phyloP scores from a whole-genome alignment of 2,888 invertebrate genomes.

The Drosophila mimica region DNA sequence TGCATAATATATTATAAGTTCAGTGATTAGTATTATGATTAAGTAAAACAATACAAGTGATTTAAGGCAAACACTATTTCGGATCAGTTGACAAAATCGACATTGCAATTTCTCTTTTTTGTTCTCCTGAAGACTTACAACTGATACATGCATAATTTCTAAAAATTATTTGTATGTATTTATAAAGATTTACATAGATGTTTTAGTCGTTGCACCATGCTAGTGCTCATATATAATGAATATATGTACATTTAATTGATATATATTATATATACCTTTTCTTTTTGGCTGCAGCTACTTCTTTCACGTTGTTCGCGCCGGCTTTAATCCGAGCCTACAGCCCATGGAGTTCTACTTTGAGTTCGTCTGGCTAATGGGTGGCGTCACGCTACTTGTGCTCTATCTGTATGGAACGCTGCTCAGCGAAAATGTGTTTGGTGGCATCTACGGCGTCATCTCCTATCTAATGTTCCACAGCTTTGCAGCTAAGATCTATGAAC shows the following conservation, averaged over 20 bases:
- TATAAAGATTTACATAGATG: background rate
- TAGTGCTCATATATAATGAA: background rate
- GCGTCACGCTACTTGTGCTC: conserved; percentile 88
- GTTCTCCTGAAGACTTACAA: background rate
- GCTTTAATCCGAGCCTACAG: conserved; percentile 85
- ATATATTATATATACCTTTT: background rate
- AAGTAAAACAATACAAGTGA: background rate
- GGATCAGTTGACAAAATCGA: background rate
- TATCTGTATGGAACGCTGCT: conserved; percentile 89
- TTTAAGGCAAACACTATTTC: background rate
- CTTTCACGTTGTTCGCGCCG: conserved; percentile 73
- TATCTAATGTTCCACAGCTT: conserved; percentile 94
- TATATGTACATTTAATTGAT: background rate
- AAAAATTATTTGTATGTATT: background rate
- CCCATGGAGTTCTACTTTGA: conserved; percentile 93
- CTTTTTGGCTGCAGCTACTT: conserved; percentile 70
- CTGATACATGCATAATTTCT: background rate
- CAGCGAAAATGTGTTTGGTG: conserved; percentile 90
- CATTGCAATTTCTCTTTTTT: background rate
- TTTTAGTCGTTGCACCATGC: background rate
- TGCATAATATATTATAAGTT: background rate
- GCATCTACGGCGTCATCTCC: conserved; percentile 89
- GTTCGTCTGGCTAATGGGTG: conserved; percentile 90
- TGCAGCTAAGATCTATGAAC: conserved; percentile 93
- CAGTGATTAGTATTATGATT: background rate